Evolutionary conservation across 2,113 vertebrate genomes (phyloP).

Genomic region (Prunella himalayana): DNA sequence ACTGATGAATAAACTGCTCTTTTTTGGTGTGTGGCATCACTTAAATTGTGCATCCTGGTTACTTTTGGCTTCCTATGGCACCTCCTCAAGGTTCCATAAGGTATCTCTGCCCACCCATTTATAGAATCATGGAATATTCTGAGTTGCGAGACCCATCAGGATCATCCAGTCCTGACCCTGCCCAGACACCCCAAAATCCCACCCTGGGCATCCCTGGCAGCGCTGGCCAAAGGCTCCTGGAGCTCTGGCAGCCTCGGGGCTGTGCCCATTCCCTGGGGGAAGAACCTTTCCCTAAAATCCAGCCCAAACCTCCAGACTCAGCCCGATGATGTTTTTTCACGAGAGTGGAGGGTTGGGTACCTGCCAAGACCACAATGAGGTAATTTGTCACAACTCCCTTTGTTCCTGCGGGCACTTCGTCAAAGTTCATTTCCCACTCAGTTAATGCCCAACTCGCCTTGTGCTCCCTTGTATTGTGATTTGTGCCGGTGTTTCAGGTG

Average conservation of each 20-base stretch:
- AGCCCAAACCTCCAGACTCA: too few relatives aligned
- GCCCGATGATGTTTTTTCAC: fast-evolving
- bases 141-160: background rate
- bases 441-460: background rate
- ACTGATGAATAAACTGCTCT: background rate
- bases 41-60: background rate
- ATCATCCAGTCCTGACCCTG: background rate
- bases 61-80: background rate
- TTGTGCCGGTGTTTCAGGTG: background rate
- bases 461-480: background rate
- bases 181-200: background rate
- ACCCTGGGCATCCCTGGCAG: background rate
- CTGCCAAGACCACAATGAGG: background rate
- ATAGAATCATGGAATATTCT: too few relatives aligned
- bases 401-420: background rate
- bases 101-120: background rate
- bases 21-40: background rate
- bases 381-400: background rate
- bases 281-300: background rate
- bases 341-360: background rate
- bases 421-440: background rate
- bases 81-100: background rate
- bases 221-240: fast-evolving
- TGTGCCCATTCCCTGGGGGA: background rate
- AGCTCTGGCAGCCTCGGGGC: background rate